Conservation (phyloP, 2,888 invertebrate genomes). For the Euphydryas editha region DNA sequence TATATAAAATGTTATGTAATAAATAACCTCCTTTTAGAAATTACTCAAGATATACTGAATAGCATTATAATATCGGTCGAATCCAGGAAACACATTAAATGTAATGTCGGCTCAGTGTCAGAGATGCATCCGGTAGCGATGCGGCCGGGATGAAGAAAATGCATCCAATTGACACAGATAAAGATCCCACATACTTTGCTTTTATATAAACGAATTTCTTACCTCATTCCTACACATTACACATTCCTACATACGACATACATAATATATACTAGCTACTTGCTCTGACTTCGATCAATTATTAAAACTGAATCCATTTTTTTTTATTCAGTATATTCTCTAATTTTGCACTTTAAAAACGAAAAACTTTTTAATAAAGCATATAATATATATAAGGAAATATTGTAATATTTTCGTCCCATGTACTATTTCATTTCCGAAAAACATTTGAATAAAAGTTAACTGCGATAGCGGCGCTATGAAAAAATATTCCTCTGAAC, state of each 20-base stretch:
- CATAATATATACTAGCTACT: too few species aligned
- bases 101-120: constrained; percentile 20
- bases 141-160: constrained; percentile 19
- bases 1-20: too few species aligned
- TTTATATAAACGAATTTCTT: constrained; percentile 25
- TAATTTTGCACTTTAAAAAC: too few species aligned
- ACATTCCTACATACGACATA: too few species aligned
- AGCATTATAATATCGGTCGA: constrained; percentile 16
- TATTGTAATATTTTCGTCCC: too few species aligned
- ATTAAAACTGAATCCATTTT: too few species aligned
- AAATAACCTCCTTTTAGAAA: too few species aligned
- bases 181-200: constrained; percentile 29
- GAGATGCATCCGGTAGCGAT: constrained; percentile 14
- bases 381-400: too few species aligned
- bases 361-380: too few species aligned
- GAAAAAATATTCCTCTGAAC: not conserved
- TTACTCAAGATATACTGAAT: not conserved
- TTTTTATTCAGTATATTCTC: too few species aligned
- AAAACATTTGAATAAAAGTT: not conserved
- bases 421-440: too few species aligned
- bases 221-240: not conserved
- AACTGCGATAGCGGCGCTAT: not conserved
- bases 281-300: too few species aligned
- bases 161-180: constrained; percentile 39
- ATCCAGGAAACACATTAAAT: constrained; percentile 24